phyloP scores from a whole-genome alignment of 2,888 invertebrate genomes.

The Ophion costatus region DNA sequence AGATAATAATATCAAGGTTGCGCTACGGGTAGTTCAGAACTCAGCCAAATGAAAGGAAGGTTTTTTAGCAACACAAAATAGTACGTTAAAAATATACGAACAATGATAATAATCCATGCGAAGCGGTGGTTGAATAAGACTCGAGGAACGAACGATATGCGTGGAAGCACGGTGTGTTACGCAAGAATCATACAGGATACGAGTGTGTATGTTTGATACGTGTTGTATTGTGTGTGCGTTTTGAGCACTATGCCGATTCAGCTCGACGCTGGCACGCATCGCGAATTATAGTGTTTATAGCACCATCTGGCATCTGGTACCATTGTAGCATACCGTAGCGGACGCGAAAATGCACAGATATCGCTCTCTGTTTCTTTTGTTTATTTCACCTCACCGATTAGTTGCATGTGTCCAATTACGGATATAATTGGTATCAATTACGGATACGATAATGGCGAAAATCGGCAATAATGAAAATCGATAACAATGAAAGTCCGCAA shows the following conservation, averaged over 20 bases:
- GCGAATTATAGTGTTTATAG: conserved; percentile 51
- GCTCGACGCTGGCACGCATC: conserved; percentile 52
- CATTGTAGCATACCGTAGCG: conserved; percentile 24
- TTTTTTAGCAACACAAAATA: conserved; percentile 31
- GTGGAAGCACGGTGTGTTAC: conserved; percentile 59
- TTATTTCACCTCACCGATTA: background rate
- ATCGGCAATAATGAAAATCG: too few relatives aligned
- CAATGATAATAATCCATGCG: conserved; percentile 68
- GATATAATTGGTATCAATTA: too few relatives aligned
- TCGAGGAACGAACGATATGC: conserved; percentile 61
- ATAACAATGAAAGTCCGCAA: too few relatives aligned
- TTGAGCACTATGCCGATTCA: conserved; percentile 46
- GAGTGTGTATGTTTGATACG: conserved; percentile 16
- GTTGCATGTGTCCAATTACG: too few relatives aligned
- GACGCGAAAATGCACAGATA: conserved; percentile 20
- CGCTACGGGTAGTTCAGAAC: conserved; percentile 75
- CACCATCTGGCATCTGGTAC: conserved; percentile 52
- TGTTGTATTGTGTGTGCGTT: conserved; percentile 19
- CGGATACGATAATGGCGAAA: too few relatives aligned
- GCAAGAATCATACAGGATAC: conserved; percentile 30
- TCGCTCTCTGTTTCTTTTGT: conserved; percentile 21
- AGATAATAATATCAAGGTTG: conserved; percentile 50
- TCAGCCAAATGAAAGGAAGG: conserved; percentile 79
- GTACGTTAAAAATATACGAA: conserved; percentile 65
- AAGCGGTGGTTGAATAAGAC: conserved; percentile 63